Evolutionary conservation across 2,888 invertebrate species (phyloP), one percentile per base, ranked within the genome.

Genomic region (Ethmia dodecea): DNA sequence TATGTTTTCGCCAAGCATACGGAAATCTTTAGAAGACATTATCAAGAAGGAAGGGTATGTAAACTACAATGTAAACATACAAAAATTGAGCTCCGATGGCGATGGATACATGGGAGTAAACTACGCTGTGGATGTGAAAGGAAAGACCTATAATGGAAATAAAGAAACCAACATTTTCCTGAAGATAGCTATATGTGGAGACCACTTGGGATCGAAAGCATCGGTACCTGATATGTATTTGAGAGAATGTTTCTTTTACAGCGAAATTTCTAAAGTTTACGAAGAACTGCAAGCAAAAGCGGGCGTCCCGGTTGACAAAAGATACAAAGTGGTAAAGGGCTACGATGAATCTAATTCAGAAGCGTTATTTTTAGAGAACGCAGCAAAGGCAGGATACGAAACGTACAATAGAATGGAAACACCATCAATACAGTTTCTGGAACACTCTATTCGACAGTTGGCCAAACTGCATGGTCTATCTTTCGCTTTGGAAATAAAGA

Each of bases 321-420:
- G 57, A 54, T 71, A 52, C 10, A 57, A 54, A 32, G 52, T 59
- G n/a, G 50, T 56, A 0, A 61, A 63, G 37, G 46, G 43, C 37
- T 76, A 56, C 28, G 40, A 56, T 4, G 62, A 61, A 44, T 56
- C 52, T 2, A 56, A 47, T 29, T 34, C 43, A 9, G 54, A 68
- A 32, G 52, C 58, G 2, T 60, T 77, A 2, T 57, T 76, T 29
- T 47, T 76, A 18, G 73, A 73, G 42, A 68, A 76, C 40, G 36
- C 74, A 13, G 31, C 43, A 4, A 60, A 49, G 20, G 51, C 49
- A 34, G 70, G 67, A 2, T 78, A 45, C 35, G 47, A 42, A 35
- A 64, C 55, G 12, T 36, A 39, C 24, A 44, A 59, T 26, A 54
- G 67, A 42, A 43, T 49, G 35, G 49, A 59, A 6, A 48, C 54